These are phyloP conservation scores for Oryzias melastigma DNA, from an alignment of 2,113 vertebrate species.

Conservation along the genomic window DNA sequence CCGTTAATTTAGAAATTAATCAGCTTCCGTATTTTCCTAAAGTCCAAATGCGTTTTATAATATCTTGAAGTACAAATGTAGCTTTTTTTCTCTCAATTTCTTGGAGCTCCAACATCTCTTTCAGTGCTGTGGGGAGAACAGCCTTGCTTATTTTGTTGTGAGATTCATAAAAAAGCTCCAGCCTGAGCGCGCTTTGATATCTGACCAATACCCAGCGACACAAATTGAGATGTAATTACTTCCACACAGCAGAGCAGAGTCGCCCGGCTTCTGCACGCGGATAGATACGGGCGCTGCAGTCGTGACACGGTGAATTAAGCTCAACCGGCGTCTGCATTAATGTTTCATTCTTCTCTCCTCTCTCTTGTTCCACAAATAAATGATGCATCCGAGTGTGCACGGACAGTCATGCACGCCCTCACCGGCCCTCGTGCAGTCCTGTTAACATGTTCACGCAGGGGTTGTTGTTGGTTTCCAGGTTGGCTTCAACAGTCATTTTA, in stretches of 20 bases:
- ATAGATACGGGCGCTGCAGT: constrained; percentile 11
- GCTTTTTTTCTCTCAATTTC: neutral
- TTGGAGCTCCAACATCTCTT: neutral
- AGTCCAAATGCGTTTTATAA: neutral
- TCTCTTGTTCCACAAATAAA: constrained; percentile 11
- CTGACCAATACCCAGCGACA: constrained; percentile 33
- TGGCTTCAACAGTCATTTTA: constrained; percentile 12
- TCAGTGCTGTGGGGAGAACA: constrained; percentile 10
- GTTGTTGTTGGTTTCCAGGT: neutral
- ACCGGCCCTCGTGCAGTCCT: neutral
- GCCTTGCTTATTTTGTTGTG: neutral
- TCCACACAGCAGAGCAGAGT: constrained; percentile 21
- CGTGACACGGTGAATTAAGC: constrained; percentile 11
- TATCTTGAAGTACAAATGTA: neutral
- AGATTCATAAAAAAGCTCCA: constrained; percentile 12
- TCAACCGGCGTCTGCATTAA: constrained; percentile 4
- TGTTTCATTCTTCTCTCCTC: constrained; percentile 18
- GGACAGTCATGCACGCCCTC: neutral
- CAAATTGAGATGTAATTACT: constrained; percentile 45
- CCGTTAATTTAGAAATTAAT: neutral
- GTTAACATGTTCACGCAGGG: neutral
- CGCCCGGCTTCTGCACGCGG: constrained; percentile 9
- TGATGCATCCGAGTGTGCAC: constrained; percentile 3
- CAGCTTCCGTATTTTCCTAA: neutral
- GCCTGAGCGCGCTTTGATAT: constrained; percentile 3